A percentile compares a stretch with the other conserved stretches of the same genome.
Evolutionary conservation across 2,797 vertebrate species (phyloP).

Genomic region (Sebastes steindachneri): DNA sequence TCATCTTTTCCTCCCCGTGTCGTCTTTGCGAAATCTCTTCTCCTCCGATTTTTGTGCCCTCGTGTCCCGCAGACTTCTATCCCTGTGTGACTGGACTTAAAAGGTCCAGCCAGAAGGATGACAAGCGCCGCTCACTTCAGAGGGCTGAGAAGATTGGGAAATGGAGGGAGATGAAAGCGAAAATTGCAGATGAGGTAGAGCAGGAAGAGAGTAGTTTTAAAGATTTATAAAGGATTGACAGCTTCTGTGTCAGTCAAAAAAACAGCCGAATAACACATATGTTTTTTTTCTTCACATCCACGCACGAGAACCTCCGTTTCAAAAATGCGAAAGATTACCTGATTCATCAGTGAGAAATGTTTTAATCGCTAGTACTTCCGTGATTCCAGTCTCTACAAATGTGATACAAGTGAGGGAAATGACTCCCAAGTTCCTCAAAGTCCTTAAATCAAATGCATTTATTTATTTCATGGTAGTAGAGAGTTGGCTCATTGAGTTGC

Average conservation of each 20-base stretch:
- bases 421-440: not conserved
- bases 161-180: constrained; percentile 60
- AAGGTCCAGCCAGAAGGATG: constrained; percentile 71
- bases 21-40: constrained; percentile 39
- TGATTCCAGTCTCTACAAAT: not conserved
- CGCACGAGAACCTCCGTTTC: not conserved
- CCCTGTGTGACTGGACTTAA: constrained; percentile 69
- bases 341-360: constrained; percentile 22
- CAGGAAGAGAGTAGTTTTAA: constrained; percentile 63
- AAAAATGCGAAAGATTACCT: constrained; percentile 16
- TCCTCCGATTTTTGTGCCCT: constrained; percentile 30
- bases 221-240: constrained; percentile 66
- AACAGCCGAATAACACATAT: constrained; percentile 10
- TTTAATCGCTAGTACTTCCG: constrained; percentile 4
- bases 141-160: constrained; percentile 50
- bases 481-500: not conserved
- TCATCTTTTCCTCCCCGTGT: constrained; percentile 25
- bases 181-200: constrained; percentile 69
- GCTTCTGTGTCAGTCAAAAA: constrained; percentile 50
- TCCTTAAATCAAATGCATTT: constrained; percentile 3
- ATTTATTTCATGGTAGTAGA: constrained; percentile 8
- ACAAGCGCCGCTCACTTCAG: constrained; percentile 68
- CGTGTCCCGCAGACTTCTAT: constrained; percentile 40
- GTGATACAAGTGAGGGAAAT: constrained; percentile 14
- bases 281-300: constrained; percentile 24